Evolutionary conservation across 2,888 invertebrate species (phyloP).

Genomic region (Himalopsyche anomala): DNA sequence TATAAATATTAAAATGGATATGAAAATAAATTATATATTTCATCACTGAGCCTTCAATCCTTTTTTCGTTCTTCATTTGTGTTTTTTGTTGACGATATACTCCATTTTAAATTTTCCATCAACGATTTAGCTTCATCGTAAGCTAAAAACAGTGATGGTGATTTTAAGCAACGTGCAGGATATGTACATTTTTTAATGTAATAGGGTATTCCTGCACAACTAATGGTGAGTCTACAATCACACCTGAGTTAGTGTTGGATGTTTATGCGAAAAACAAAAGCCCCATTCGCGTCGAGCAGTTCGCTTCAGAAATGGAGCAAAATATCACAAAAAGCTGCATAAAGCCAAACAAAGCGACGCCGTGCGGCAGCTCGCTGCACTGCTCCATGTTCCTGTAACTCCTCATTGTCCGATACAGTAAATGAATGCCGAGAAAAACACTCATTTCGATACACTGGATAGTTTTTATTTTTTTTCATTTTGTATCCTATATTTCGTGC

Average conservation of each 20-base stretch:
- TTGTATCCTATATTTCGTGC: not conserved
- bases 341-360: slow-evolving; percentile 34
- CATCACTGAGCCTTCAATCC: no score
- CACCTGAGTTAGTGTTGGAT: slow-evolving; percentile 24
- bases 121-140: no score
- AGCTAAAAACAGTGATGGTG: no score
- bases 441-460: slow-evolving; percentile 38
- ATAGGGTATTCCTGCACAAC: not conserved
- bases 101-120: no score
- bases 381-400: not conserved
- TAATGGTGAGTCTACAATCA: slow-evolving; percentile 28
- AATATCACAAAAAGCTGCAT: slow-evolving; percentile 32
- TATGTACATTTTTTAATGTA: no score
- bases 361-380: not conserved
- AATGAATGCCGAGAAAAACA: slow-evolving; percentile 39
- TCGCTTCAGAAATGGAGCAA: slow-evolving; percentile 20
- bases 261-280: slow-evolving; percentile 20
- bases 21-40: no score
- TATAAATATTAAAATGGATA: no score
- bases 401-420: slow-evolving; percentile 21
- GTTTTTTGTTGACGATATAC: no score
- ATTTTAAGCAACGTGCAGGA: no score
- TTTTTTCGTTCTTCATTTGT: no score
- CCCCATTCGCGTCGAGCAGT: slow-evolving; percentile 6
- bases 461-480: slow-evolving; percentile 9